Evolutionary conservation across 2,113 vertebrate species (phyloP).

Genomic region (Mormyrus lacerda): DNA sequence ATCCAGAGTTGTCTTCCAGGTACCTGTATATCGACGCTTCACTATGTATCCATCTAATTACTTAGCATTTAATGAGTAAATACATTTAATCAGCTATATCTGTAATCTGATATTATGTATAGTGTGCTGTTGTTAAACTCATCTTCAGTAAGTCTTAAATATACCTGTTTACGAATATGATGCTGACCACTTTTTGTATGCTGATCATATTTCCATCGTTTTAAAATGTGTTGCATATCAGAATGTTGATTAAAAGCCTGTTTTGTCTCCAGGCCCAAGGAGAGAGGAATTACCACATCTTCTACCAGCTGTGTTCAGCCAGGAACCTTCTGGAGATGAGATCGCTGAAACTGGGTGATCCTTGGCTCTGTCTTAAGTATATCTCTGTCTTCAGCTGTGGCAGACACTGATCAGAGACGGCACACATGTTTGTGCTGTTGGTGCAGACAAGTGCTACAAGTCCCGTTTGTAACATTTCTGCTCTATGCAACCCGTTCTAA

Average conservation of each 20-base stretch:
- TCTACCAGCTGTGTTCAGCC: constrained; percentile 70
- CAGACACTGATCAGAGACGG: background rate
- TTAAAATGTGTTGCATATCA: background rate
- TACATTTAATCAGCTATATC: background rate
- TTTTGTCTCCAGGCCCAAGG: constrained; percentile 43
- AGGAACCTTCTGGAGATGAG: constrained; percentile 57
- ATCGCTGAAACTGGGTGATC: constrained; percentile 58
- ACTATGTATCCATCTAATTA: background rate
- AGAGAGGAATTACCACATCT: constrained; percentile 70
- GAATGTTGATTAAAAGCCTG: background rate
- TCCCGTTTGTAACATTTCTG: background rate
- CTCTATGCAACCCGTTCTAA: too few species aligned
- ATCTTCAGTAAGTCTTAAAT: background rate
- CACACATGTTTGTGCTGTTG: background rate
- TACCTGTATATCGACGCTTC: constrained; percentile 22
- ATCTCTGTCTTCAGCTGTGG: background rate
- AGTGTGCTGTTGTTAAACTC: background rate
- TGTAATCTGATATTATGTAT: background rate
- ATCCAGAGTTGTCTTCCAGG: constrained; percentile 71
- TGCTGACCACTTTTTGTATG: background rate
- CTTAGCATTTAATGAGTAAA: background rate
- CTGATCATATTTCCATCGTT: background rate
- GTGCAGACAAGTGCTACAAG: too few species aligned
- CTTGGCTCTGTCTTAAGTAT: background rate
- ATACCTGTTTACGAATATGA: background rate